These are phyloP conservation scores for Gerosis bhagava DNA, from an alignment of 2,888 invertebrate species.

Conservation along the genomic window DNA sequence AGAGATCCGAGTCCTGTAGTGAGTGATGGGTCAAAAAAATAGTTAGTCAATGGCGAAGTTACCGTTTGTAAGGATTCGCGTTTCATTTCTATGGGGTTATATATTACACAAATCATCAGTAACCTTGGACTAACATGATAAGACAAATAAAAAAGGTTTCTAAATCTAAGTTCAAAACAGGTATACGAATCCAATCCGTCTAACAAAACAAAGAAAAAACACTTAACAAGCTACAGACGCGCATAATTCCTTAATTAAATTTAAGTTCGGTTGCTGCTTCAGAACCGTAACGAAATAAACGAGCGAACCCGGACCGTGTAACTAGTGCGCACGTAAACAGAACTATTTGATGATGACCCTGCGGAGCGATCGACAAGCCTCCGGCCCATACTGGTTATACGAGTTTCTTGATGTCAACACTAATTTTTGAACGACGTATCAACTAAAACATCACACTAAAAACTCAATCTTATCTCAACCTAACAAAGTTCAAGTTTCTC, in stretches of 20 bases:
- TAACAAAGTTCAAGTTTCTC: conserved; percentile 23
- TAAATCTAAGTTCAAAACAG: not conserved
- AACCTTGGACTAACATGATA: too few species aligned
- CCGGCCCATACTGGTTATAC: conserved; percentile 59
- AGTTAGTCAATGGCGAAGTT: too few species aligned
- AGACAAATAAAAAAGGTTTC: not conserved
- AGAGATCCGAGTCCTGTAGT: too few species aligned
- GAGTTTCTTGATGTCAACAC: conserved; percentile 46
- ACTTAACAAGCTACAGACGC: too few species aligned
- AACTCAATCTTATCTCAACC: conserved; percentile 25
- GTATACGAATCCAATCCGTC: too few species aligned
- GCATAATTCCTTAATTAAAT: too few species aligned
- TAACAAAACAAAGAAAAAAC: too few species aligned
- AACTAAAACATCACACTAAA: conserved; percentile 20
- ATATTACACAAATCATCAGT: too few species aligned
- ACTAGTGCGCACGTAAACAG: conserved; percentile 15
- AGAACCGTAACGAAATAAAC: conserved; percentile 7
- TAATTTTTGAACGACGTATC: conserved; percentile 32
- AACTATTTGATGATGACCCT: conserved; percentile 50
- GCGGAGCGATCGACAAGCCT: conserved; percentile 53
- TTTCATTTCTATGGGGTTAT: too few species aligned
- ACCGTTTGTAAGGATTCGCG: too few species aligned
- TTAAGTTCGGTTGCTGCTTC: too few species aligned
- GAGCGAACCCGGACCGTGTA: conserved; percentile 10
- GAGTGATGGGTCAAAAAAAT: too few species aligned